Percentiles rank a stretch among this genome's conserved stretches.
These are phyloP conservation scores for Sternotherus odoratus DNA, from an alignment of 2,797 vertebrate genomes.

Conservation along the genomic window DNA sequence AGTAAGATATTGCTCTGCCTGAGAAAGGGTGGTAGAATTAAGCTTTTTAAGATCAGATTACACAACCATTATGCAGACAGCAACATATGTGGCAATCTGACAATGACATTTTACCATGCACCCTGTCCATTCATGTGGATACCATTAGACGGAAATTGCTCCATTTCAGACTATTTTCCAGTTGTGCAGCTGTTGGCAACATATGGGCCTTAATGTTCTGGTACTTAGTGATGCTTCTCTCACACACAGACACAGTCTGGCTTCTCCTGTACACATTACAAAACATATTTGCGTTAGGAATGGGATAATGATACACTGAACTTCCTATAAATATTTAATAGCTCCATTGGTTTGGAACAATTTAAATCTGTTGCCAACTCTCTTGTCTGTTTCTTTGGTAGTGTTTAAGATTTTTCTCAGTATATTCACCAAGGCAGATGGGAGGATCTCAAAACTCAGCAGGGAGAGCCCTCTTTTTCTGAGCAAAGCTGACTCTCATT, in stretches of 20 bases:
- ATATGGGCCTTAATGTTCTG: constrained; percentile 32
- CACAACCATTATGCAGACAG: neutral
- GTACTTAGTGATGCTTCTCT: neutral
- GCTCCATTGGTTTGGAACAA: constrained; percentile 4
- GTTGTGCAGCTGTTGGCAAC: constrained; percentile 30
- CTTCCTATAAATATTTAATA: constrained; percentile 12
- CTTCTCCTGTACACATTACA: neutral
- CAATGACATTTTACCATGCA: neutral
- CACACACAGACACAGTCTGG: rapidly evolving
- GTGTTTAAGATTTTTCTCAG: neutral
- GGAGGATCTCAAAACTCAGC: neutral
- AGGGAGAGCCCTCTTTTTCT: neutral
- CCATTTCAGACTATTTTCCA: constrained; percentile 23
- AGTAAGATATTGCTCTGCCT: neutral
- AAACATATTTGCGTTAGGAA: constrained; percentile 34
- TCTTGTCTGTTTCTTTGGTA: constrained; percentile 17
- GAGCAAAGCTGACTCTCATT: neutral
- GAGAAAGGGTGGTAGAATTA: neutral
- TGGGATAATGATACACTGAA: neutral
- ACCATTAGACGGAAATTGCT: neutral
- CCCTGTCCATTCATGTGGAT: neutral
- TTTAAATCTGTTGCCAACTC: neutral
- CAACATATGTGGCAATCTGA: constrained; percentile 10
- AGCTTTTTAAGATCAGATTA: neutral
- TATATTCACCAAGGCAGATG: neutral